Evolutionary conservation across 1,140 invertebrate species (phyloP).

Genomic region (Drosophila leontia): DNA sequence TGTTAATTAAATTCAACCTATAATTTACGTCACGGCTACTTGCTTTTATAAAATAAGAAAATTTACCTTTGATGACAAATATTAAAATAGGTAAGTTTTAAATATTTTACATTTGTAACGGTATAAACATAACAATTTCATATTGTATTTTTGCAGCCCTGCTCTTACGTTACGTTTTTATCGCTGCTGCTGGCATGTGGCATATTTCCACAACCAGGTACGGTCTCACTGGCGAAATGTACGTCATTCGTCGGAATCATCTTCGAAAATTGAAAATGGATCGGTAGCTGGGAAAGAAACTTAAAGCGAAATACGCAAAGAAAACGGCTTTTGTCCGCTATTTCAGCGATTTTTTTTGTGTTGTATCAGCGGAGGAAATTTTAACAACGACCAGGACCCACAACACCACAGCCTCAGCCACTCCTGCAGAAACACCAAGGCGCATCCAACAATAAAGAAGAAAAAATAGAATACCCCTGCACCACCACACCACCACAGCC

Average conservation of each 20-base stretch:
- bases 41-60: too few species aligned
- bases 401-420: constrained; percentile 38
- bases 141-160: too few species aligned
- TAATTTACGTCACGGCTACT: too few species aligned
- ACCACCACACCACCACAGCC: constrained; percentile 32
- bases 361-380: constrained; percentile 80
- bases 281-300: constrained; percentile 84
- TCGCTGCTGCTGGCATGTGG: too few species aligned
- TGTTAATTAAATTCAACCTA: too few species aligned
- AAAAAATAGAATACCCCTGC: constrained; percentile 58
- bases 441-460: constrained; percentile 40
- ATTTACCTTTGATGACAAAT: too few species aligned
- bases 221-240: not conserved
- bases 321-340: constrained; percentile 86
- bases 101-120: too few species aligned
- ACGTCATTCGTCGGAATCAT: constrained; percentile 71
- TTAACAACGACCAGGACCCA: constrained; percentile 69
- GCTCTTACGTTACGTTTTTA: too few species aligned
- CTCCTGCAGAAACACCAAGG: constrained; percentile 45
- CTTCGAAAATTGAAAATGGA: constrained; percentile 85
- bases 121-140: too few species aligned
- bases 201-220: too few species aligned
- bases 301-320: constrained; percentile 84
- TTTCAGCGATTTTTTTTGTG: constrained; percentile 85
- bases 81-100: too few species aligned